Evolutionary conservation across 2,797 vertebrate species (phyloP), one percentile per base, ranked within the genome.

Genomic region (Odontamblyopus rebecca): DNA sequence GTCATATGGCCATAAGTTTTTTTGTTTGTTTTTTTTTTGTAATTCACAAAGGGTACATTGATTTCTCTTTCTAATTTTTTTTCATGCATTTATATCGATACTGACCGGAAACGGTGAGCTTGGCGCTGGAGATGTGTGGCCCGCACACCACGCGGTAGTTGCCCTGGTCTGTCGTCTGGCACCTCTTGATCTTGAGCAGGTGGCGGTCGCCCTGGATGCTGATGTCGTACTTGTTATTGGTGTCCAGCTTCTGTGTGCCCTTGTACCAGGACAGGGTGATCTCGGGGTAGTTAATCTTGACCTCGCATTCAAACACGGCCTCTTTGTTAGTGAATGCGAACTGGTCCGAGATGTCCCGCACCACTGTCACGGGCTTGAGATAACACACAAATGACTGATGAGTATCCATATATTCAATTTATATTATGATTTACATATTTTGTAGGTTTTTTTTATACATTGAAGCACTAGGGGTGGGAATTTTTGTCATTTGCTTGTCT

Each of bases 201-300:
- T 99, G 97, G 60, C 84, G 91, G 82, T 99, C 95, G 19, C 93
- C 96, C 27, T 93, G 91, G 68, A 98, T 91, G 83, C 84, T 95
- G 88, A 99, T 98, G 82, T 96, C 91, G 53, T 97, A 97, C 89
- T 99, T 98, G 77, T 95, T 90, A 74, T 76, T 93, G 61, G 91
- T 93, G 71, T 97, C 95, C 84, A 99, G 91, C 88, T 98, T 99
- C 86, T 97, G 95, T 1, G 98, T 99, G 74, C 98, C 98, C 85
- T 97, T 99, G 92, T 99, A 99, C 98, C 98, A 99, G 32, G 98
- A 97, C 66, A 99, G 94, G n/a, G 94, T 95, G 89, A 99, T 99
- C 94, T 99, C 98, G 30, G 98, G 97, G 88, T 98, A 99, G 91
- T 99, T 99, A 90, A 99, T 99, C 91, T 97, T 98, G 84, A 99